phyloP scores from a whole-genome alignment of 2,113 vertebrate species.

The Furnarius figulus region DNA sequence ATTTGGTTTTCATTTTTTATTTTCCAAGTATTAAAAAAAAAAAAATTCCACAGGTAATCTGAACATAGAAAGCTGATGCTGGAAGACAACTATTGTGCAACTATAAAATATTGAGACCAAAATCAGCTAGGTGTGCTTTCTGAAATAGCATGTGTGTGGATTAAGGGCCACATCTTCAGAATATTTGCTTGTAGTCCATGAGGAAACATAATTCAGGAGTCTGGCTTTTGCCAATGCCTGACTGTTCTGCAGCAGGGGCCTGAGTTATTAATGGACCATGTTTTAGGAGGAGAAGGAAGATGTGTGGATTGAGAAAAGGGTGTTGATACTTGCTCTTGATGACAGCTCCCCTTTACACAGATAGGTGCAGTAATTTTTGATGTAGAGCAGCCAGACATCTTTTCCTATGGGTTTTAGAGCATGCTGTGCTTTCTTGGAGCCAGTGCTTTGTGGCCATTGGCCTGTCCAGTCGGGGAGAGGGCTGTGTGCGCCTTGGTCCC shows the following conservation, averaged over 20 bases:
- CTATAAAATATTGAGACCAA: neutral
- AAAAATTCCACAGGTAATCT: neutral
- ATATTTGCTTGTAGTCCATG: neutral
- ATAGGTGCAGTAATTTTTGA: neutral
- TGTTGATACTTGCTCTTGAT: neutral
- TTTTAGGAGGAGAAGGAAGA: neutral
- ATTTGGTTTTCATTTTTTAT: neutral
- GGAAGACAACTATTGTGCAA: neutral
- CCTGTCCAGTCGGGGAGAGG: rapidly evolving
- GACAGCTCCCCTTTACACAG: neutral
- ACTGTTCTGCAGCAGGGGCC: neutral
- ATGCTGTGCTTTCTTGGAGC: neutral
- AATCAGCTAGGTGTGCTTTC: neutral
- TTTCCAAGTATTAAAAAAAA: neutral
- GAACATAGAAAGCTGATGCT: neutral
- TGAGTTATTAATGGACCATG: rapidly evolving
- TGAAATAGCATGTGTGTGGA: rapidly evolving
- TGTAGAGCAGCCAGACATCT: rapidly evolving
- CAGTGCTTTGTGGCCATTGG: rapidly evolving
- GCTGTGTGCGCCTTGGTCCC: rapidly evolving
- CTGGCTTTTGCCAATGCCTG: neutral
- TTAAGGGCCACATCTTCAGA: neutral
- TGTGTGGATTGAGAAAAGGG: neutral
- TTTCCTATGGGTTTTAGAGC: neutral
- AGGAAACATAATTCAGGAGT: neutral